Percentiles rank a stretch among this genome's conserved stretches.
These are phyloP conservation scores for Dynastes tityus DNA, from an alignment of 2,888 invertebrate genomes.

Conservation along the genomic window DNA sequence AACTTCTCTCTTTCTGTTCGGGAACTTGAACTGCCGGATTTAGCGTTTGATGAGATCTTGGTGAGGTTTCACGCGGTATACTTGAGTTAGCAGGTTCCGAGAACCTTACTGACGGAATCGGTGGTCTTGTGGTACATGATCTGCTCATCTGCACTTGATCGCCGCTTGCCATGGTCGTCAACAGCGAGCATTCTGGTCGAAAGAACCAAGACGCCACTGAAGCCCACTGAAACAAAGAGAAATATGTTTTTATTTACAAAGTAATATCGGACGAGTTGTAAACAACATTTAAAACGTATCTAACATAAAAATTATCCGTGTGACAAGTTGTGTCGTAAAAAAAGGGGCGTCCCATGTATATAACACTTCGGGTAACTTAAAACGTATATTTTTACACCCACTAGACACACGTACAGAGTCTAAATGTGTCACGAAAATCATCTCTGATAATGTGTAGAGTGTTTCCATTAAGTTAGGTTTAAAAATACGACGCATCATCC, in stretches of 20 bases:
- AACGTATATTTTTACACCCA: constrained; percentile 65
- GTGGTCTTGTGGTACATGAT: constrained; percentile 56
- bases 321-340: constrained; percentile 32
- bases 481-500: constrained; percentile 51
- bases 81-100: constrained; percentile 53
- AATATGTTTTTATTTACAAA: too few relatives aligned
- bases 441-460: constrained; percentile 67
- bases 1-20: constrained; percentile 61
- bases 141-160: constrained; percentile 57
- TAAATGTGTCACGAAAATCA: constrained; percentile 67
- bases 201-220: constrained; percentile 72
- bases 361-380: constrained; percentile 60
- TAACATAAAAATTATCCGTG: constrained; percentile 27
- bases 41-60: constrained; percentile 52
- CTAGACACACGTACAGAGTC: constrained; percentile 60
- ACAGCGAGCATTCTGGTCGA: constrained; percentile 66
- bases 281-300: neutral
- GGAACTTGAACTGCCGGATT: constrained; percentile 47
- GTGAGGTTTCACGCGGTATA: constrained; percentile 25
- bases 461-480: constrained; percentile 65
- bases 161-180: constrained; percentile 63
- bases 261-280: neutral
- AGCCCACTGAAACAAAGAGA: constrained; percentile 69
- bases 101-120: constrained; percentile 47
- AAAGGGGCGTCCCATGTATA: constrained; percentile 46